Evolutionary conservation across 2,888 invertebrate genomes (phyloP), one percentile per base, ranked within the genome.

Genomic region (Pristionchus japonicus): DNA sequence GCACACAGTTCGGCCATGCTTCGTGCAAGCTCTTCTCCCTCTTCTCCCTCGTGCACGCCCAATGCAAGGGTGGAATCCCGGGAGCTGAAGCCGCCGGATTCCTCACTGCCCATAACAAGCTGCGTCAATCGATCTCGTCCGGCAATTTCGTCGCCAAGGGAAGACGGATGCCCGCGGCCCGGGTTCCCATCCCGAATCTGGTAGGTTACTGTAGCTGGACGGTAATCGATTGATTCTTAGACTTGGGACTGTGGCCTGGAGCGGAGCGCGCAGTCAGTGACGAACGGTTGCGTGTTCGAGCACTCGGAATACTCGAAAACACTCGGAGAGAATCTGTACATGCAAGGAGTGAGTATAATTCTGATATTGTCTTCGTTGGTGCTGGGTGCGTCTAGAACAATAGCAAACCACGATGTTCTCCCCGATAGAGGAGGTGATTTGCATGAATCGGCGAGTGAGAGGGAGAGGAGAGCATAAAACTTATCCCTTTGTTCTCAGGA

Each of bases 91-190:
- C 37, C n/a, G 6, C 1, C 27, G 83, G 40, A 20, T 52, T 83
- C 61, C 84, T 84, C 3, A 43, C 13, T 1, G 57, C 57, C 23
- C 84, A 84, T 47, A 57, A 84, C 34, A 34, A 31, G 11, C 34
- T 84, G 13, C 84, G 84, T 17, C 37, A 57, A 17, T 23, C 57
- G 23, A 84, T 84, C 57, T 84, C 84, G 15, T n/a, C 52, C 6
- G 84, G 84, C 34, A 34, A 43, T 3, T 84, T 37, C 57, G 57
- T 61, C 52, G 84, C 84, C 34, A 84, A 84, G n/a, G 61, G 84
- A 9, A 37, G 6, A 13, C 34, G 31, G 17, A 84, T 84, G 61
- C 84, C 84, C 3, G 61, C 84, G 15, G 84, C 84, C 20, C 17
- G 31, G 61, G 57, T n/a, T 84, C 61, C 84, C 37, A 84, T 84